phyloP scores from a whole-genome alignment of 2,113 vertebrate genomes.

The Uropsilus gracilis region DNA sequence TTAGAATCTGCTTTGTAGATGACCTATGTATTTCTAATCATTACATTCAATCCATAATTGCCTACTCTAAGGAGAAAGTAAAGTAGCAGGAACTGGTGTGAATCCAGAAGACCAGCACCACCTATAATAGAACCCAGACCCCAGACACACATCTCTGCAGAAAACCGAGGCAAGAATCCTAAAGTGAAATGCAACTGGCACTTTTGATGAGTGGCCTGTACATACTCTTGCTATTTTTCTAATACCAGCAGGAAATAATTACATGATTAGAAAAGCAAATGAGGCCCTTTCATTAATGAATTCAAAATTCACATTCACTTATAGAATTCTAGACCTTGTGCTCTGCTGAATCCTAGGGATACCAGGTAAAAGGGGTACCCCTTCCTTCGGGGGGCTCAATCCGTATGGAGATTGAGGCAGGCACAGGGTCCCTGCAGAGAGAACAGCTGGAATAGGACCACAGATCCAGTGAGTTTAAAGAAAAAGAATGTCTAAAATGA shows the following conservation, averaged over 20 bases:
- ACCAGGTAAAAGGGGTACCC: background rate
- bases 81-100: conserved; percentile 37
- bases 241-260: conserved; percentile 64
- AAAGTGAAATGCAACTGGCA: conserved; percentile 25
- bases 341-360: background rate
- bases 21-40: conserved; percentile 49
- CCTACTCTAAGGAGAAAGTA: conserved; percentile 23
- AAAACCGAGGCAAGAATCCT: background rate
- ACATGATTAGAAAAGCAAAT: conserved; percentile 61
- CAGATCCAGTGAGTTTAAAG: background rate
- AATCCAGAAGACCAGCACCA: background rate
- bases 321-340: background rate
- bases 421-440: fast-evolving
- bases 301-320: background rate
- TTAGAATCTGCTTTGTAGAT: conserved; percentile 18
- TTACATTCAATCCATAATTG: conserved; percentile 8
- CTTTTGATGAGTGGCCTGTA: conserved; percentile 38
- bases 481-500: background rate
- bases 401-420: background rate
- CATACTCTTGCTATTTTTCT: conserved; percentile 37
- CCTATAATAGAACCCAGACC: conserved; percentile 42
- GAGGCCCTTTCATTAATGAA: conserved; percentile 55
- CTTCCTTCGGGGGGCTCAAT: background rate
- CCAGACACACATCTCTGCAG: background rate
- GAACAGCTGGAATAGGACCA: fast-evolving